Evolutionary conservation across 2,888 invertebrate genomes (phyloP), one percentile per base, ranked within the genome.

Genomic region (Dinocampus coccinellae): DNA sequence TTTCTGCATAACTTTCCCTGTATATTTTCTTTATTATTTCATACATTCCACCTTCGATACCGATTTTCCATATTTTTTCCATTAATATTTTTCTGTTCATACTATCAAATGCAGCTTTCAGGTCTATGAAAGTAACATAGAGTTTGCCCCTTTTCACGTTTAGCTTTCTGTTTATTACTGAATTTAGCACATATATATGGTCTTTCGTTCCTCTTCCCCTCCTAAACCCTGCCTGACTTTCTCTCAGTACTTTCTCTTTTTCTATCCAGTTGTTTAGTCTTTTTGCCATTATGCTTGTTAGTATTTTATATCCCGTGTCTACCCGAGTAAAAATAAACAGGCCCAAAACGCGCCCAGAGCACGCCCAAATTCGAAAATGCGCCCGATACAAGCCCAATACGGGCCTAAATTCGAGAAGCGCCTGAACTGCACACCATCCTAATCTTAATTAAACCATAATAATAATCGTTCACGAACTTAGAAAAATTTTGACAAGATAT

Each of bases 21-120:
- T 58, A 58, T 2, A 58, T n/a, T 58, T 33, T 0, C 10, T 7
- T 13, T 1, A 58, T n/a, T 33, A 58, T 58, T 2, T 33, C 16
- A 0, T 6, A 1, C 33, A 58, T 33, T 33, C n/a, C 33, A 1
- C 58, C 58, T n/a, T 2, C 33, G 0, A 58, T 9, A 16, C 58
- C 33, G 1, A 0, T n/a, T n/a, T 33, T 29, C 33, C 7, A 29
- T 29, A 29, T 29, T 29, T 29, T 75, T 72, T 9, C 71, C 70
- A 9, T 42, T 34, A 24, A 3, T 57, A 7, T 71, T 24, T 68
- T 53, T 20, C 75, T 72, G 33, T 73, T 52, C 20, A 77, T 57
- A 1, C 24, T 57, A 34, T 76, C 76, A 22, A 78, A 78, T 0
- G 78, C 78, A 2, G 72, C 65, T 22, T 69, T 64, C 16, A 73